Percentiles rank a stretch among this genome's conserved stretches.
phyloP scores from a whole-genome alignment of 64 coral and sea anemone species.

The Actinia equina region DNA sequence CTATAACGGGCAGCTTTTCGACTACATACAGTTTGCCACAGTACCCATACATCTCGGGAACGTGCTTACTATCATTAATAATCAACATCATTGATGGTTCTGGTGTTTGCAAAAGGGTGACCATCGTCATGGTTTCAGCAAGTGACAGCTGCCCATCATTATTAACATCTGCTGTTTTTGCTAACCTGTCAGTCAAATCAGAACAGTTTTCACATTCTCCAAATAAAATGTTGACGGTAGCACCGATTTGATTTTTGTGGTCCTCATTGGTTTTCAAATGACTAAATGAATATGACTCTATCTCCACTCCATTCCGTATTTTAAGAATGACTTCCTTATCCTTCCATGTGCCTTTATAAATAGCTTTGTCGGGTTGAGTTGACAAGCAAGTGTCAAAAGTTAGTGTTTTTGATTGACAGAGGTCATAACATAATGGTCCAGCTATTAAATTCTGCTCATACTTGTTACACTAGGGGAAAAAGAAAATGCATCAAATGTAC shows the following conservation, averaged over 20 bases:
- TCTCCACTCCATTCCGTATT: constrained; percentile 6
- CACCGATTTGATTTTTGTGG: not conserved
- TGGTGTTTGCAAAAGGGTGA: constrained; percentile 42
- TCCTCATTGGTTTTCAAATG: not conserved
- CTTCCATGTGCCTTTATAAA: constrained; percentile 59
- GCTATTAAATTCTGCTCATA: constrained; percentile 56
- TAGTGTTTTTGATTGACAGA: constrained; percentile 42
- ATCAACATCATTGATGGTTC: constrained; percentile 52
- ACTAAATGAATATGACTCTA: not conserved
- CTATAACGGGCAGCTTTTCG: constrained; percentile 53
- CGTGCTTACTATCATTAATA: constrained; percentile 70
- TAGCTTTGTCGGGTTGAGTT: constrained; percentile 40
- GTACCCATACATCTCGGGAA: constrained; percentile 71
- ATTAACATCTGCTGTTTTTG: constrained; percentile 40
- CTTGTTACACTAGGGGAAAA: constrained; percentile 54
- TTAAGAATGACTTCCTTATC: constrained; percentile 59
- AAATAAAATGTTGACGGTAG: constrained; percentile 48
- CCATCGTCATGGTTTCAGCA: constrained; percentile 42
- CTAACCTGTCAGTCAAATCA: constrained; percentile 6
- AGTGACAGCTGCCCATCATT: constrained; percentile 38
- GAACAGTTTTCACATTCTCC: constrained; percentile 58
- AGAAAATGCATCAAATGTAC: not conserved
- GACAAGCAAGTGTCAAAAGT: constrained; percentile 41
- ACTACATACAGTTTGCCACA: constrained; percentile 74
- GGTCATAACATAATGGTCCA: constrained; percentile 52